Percentiles rank a stretch among this genome's conserved stretches.
Evolutionary conservation across 2,797 vertebrate genomes (phyloP).

Genomic region (Crypturellus tataupa): DNA sequence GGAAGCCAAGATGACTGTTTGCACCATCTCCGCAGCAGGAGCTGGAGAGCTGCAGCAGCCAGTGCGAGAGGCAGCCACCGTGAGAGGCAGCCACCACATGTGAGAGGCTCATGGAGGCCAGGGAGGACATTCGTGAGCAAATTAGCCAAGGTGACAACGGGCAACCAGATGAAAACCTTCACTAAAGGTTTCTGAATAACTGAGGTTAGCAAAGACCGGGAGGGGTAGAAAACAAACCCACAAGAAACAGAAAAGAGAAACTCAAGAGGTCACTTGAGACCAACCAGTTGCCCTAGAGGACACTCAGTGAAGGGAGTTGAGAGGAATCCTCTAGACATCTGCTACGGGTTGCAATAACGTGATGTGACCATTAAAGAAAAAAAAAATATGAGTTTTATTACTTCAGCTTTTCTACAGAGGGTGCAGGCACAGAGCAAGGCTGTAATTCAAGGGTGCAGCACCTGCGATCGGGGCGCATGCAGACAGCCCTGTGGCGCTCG

Average conservation of each 20-base stretch:
- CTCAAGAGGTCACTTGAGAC: not conserved
- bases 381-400: not conserved
- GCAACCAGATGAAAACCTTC: not conserved
- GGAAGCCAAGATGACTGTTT: not conserved
- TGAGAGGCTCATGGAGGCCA: not conserved
- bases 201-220: not conserved
- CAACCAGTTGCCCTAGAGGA: accelerated
- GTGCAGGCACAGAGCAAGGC: not conserved
- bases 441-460: not conserved
- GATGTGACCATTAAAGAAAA: not conserved
- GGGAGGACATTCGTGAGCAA: not conserved
- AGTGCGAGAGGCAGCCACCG: not conserved
- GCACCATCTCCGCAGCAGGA: not conserved
- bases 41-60: not conserved
- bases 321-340: not conserved
- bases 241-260: not conserved
- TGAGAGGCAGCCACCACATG: not conserved
- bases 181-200: not conserved
- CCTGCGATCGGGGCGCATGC: not conserved
- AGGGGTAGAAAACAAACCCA: not conserved
- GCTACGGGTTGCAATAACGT: constrained; percentile 9
- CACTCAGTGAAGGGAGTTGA: accelerated
- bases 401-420: not conserved
- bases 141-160: not conserved
- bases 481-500: accelerated